Evolutionary conservation across 2,888 invertebrate species (phyloP).

Genomic region (Cactoblastis cactorum): DNA sequence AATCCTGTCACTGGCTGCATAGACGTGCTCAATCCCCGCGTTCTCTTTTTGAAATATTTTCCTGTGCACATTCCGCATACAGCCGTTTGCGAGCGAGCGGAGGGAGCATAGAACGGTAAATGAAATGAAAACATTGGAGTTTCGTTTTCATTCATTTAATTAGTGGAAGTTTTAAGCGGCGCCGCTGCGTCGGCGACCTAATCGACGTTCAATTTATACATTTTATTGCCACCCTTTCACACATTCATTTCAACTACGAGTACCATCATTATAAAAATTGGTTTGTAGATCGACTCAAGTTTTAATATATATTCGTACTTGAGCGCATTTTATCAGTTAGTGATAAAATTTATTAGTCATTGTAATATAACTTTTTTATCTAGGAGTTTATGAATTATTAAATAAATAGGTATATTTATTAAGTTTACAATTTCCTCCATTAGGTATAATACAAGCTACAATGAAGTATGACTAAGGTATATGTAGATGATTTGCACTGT

Average conservation of each 20-base stretch:
- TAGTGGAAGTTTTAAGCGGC: slow-evolving; percentile 68
- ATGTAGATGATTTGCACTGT: too few relatives aligned
- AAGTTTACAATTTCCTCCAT: too few relatives aligned
- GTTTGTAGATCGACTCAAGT: not conserved
- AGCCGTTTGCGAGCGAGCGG: slow-evolving; percentile 39
- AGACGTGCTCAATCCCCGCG: slow-evolving; percentile 25
- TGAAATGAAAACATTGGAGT: slow-evolving; percentile 75
- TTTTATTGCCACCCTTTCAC: slow-evolving; percentile 37
- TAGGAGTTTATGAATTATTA: too few relatives aligned
- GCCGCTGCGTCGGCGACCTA: slow-evolving; percentile 57
- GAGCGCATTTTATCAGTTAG: too few relatives aligned
- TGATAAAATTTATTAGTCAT: too few relatives aligned
- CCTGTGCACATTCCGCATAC: slow-evolving; percentile 55
- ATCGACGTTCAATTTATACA: slow-evolving; percentile 51
- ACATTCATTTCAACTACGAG: slow-evolving; percentile 10
- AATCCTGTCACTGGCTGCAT: slow-evolving; percentile 21
- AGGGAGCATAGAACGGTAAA: slow-evolving; percentile 59
- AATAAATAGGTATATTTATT: too few relatives aligned
- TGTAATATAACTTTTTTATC: too few relatives aligned
- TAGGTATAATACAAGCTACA: too few relatives aligned
- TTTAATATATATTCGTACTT: not conserved
- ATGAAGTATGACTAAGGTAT: too few relatives aligned
- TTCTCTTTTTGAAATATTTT: slow-evolving; percentile 44
- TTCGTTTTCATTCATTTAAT: slow-evolving; percentile 76
- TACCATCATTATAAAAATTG: slow-evolving; percentile 6